Evolutionary conservation across 35 echinoderm and acorn worm species (phyloP), one percentile per base, ranked within the genome.

Genomic region (Heliocidaris erythrogramma): DNA sequence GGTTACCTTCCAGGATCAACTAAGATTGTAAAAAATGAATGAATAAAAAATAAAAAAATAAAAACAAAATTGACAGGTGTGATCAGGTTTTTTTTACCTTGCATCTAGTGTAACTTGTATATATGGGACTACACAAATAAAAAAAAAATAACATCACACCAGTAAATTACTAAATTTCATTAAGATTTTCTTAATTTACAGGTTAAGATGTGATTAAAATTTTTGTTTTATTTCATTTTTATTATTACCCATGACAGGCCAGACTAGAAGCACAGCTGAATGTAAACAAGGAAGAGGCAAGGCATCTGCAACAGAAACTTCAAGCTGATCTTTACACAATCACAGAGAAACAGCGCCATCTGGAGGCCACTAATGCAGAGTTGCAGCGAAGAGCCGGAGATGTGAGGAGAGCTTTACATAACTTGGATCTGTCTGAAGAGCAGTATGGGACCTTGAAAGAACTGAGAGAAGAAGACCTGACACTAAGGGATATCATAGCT

Each of bases 191-290:
- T 42, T 42, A 42, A 42, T 60, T 60, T 60, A 2, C 18, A 14
- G 12, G 59, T 13, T 29, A 11, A 31, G 59, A 14, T 60, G 30
- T 32, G 5, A 59, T 35, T 30, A 94, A 49, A 1, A 94, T 9
- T 88, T 91, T 17, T 30, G 56, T 18, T 60, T n/a, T 93, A 32
- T 88, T 84, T 24, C 61, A 35, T 32, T 30, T 91, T 85, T 31
- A 85, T 42, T 94, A 32, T 31, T 94, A 94, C 49, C 65, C 17
- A 78, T n/a, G 69, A 12, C 95, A 98, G 95, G 98, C 98, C 27
- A 99, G 97, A 86, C 93, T 99, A 32, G 96, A 99, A 65, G 96
- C 96, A 13, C 98, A 99, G 71, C 93, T 99, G 30, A 97, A 97
- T 71, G 85, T 99, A 85, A 94, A 99, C 90, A 85, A 95, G 88